Conservation (phyloP, 2,888 invertebrate species). For the Mimas tiliae region DNA sequence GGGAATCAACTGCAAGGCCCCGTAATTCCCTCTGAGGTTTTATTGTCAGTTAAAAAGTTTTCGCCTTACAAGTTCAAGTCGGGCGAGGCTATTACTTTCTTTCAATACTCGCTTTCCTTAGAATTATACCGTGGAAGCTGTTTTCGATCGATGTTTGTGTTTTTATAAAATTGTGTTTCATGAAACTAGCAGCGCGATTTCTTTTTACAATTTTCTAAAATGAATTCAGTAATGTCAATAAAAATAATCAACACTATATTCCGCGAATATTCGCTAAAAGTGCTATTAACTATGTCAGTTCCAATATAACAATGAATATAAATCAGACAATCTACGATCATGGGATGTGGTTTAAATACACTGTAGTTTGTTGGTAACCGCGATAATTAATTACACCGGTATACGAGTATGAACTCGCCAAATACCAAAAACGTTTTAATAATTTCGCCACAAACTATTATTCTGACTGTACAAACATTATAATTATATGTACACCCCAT, state of each 20-base stretch:
- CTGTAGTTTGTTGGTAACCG: constrained; percentile 16
- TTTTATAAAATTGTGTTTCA: not conserved
- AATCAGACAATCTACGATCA: not conserved
- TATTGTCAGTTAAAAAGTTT: constrained; percentile 29
- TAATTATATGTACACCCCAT: constrained; percentile 7
- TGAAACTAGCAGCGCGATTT: not conserved
- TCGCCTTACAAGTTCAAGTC: constrained; percentile 14
- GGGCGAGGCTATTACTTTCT: constrained; percentile 11
- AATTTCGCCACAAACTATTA: constrained; percentile 2
- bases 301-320: constrained; percentile 3
- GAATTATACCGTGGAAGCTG: not conserved
- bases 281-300: too few relatives aligned
- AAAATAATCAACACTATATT: too few relatives aligned
- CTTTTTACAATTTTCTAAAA: not conserved
- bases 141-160: constrained; percentile 8
- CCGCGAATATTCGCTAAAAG: too few relatives aligned
- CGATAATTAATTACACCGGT: constrained; percentile 9
- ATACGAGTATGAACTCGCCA: not conserved
- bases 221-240: too few relatives aligned
- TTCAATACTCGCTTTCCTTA: constrained; percentile 15
- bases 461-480: not conserved
- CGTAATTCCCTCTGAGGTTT: constrained; percentile 37
- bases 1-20: constrained; percentile 54
- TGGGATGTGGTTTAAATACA: constrained; percentile 15
- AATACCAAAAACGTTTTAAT: not conserved